These are phyloP conservation scores for Cassiopea xamachana DNA, from an alignment of 30 jellyfish, hydroid and myxozoan genomes.

Conservation along the genomic window DNA sequence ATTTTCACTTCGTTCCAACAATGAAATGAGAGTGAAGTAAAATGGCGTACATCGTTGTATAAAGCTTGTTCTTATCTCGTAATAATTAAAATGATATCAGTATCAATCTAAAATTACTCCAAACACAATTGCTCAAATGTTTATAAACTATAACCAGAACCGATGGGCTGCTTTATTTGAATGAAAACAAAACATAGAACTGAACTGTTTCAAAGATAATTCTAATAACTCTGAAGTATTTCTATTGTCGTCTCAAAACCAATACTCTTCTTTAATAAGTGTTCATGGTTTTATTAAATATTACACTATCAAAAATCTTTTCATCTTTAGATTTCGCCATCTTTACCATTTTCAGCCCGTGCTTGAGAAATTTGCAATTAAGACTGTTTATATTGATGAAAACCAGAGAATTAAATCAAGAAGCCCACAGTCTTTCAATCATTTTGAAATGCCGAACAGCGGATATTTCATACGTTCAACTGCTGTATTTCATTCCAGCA, in stretches of 20 bases:
- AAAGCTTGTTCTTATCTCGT: too few species aligned
- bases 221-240: neutral
- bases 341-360: constrained; percentile 45
- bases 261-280: neutral
- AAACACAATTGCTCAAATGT: too few species aligned
- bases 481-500: constrained; percentile 18
- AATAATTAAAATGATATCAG: too few species aligned
- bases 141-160: neutral
- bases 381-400: constrained; percentile 46
- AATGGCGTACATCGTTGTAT: too few species aligned
- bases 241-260: neutral
- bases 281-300: neutral
- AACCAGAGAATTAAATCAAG: constrained; percentile 66
- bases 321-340: constrained; percentile 46
- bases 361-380: constrained; percentile 37
- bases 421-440: constrained; percentile 65
- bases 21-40: too few species aligned
- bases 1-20: too few species aligned
- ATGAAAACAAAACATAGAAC: neutral
- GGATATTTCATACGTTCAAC: constrained; percentile 29
- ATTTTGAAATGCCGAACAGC: constrained; percentile 55
- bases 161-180: constrained; percentile 16
- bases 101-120: too few species aligned
- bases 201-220: neutral
- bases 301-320: neutral